Evolutionary conservation across 2,888 invertebrate genomes (phyloP).

Genomic region (Epinotia bilunana): DNA sequence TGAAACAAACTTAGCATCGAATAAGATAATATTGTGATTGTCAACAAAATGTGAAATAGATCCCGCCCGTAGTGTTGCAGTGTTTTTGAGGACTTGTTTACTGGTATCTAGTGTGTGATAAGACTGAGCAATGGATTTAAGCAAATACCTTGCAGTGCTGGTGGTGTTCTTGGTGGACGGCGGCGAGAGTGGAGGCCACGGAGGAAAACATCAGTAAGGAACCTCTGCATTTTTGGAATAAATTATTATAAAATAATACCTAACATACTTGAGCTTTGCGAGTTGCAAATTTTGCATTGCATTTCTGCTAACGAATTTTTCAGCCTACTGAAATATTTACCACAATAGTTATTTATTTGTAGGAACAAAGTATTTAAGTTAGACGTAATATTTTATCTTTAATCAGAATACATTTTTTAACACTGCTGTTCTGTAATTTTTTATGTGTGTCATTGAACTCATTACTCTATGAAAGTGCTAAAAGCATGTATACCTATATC

Average conservation of each 20-base stretch:
- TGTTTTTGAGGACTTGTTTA: constrained; percentile 56
- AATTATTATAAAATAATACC: constrained; percentile 10
- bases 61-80: constrained; percentile 53
- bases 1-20: constrained; percentile 57
- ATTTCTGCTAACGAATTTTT: constrained; percentile 27
- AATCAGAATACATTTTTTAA: not conserved
- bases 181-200: constrained; percentile 74
- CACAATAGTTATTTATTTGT: too few species aligned
- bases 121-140: constrained; percentile 63
- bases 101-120: constrained; percentile 48
- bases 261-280: constrained; percentile 45
- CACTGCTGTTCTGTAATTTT: not conserved
- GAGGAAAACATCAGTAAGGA: constrained; percentile 77
- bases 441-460: too few species aligned
- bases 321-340: not conserved
- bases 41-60: constrained; percentile 73
- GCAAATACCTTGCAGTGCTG: constrained; percentile 67
- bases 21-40: constrained; percentile 64
- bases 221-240: constrained; percentile 16
- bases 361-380: not conserved
- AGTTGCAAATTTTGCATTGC: constrained; percentile 36
- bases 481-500: too few species aligned
- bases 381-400: not conserved
- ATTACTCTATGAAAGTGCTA: not conserved
- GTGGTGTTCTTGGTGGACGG: constrained; percentile 65